These are phyloP conservation scores for Oreocharis arfaki DNA, from an alignment of 2,113 vertebrate genomes.

Conservation along the genomic window DNA sequence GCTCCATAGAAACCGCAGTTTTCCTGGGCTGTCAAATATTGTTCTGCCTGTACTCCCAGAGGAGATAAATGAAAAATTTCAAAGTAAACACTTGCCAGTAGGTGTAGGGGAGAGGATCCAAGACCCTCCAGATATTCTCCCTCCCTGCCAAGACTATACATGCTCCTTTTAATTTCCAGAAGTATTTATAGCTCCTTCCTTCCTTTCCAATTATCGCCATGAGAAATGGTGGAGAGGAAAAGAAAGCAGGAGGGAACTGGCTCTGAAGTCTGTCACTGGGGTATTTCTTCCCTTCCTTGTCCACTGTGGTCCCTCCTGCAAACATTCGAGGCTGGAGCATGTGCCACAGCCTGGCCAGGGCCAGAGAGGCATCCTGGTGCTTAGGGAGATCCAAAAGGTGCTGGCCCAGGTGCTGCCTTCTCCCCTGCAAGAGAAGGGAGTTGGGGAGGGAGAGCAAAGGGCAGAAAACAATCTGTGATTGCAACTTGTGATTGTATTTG, in stretches of 20 bases:
- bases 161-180: background rate
- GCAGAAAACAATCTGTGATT: background rate
- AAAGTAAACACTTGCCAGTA: conserved; percentile 9
- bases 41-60: background rate
- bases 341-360: background rate
- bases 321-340: rapidly evolving
- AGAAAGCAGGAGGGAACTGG: background rate
- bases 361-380: background rate
- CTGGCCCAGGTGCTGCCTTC: background rate
- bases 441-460: too few species aligned
- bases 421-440: background rate
- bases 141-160: background rate
- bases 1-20: background rate
- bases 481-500: conserved; percentile 39
- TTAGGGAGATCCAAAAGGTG: rapidly evolving
- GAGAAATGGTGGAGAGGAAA: background rate
- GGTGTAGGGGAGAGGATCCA: background rate
- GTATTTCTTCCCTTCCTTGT: background rate
- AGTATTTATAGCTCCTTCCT: conserved; percentile 30
- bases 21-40: background rate
- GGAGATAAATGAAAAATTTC: background rate
- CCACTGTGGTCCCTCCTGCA: background rate
- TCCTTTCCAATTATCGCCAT: background rate
- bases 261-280: rapidly evolving
- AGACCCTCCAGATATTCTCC: background rate